These are phyloP conservation scores for Porites lutea DNA, from an alignment of 64 coral and sea anemone genomes.

Conservation along the genomic window DNA sequence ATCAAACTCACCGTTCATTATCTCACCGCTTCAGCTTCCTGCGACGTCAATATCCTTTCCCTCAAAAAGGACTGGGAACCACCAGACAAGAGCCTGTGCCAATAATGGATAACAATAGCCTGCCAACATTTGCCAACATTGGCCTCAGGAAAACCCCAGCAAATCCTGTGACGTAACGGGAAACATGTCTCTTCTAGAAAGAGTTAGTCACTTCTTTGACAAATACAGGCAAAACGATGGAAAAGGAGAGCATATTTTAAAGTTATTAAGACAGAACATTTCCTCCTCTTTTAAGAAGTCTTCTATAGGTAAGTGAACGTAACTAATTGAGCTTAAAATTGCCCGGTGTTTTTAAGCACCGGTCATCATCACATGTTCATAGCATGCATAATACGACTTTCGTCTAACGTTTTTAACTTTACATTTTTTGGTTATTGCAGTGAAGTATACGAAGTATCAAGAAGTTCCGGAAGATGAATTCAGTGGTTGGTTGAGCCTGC, in stretches of 20 bases:
- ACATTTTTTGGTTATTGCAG: background rate
- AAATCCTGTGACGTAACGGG: background rate
- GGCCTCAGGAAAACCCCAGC: no score
- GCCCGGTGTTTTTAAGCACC: no score
- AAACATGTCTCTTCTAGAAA: background rate
- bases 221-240: background rate
- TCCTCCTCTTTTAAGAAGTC: conserved; percentile 12
- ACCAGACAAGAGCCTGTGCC: no score
- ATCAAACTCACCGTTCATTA: no score
- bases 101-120: no score
- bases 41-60: no score
- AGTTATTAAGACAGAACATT: background rate
- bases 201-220: conserved; percentile 24
- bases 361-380: background rate
- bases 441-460: conserved; percentile 15
- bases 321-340: no score
- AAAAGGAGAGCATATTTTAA: background rate
- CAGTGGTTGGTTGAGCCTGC: background rate
- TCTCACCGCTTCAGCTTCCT: no score
- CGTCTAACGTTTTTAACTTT: background rate
- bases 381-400: background rate
- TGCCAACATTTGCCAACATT: no score
- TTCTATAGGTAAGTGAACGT: background rate
- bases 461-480: conserved; percentile 33
- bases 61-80: no score